Evolutionary conservation across 2,888 invertebrate genomes (phyloP), one percentile per base, ranked within the genome.

Genomic region (Eutolmus rufibarbis): DNA sequence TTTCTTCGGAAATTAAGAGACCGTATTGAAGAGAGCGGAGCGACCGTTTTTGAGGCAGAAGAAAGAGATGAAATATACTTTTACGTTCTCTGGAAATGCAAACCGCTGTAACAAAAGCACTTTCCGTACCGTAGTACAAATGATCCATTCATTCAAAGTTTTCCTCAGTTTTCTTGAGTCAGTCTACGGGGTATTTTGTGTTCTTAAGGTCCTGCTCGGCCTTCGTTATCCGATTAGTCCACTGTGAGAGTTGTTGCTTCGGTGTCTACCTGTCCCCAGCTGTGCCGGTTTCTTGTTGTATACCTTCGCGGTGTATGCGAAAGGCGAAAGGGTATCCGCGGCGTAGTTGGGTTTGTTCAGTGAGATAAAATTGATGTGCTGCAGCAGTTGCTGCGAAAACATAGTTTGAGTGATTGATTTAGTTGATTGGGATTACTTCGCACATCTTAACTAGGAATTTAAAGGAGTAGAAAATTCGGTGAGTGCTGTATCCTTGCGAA

Each of bases 121-220:
- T 16, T 23, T 8, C 0, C 40, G 12, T 43, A 37, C 40, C 23
- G 43, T 43, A 40, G 19, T 79, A 79, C 79, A 79, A 79, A 79
- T 40, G n/a, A 46, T 56, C 51, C 79, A 79, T 79, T 79, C 79
- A 79, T 79, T 51, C 31, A 79, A 79, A 16, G 28, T 51, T 79
- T 79, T 28, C 79, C 28, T 79, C 79, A 79, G 79, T 79, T 79
- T 51, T 31, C 51, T 56, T 28, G 14, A 51, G 79, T 16, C 51
- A 56, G 28, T 34, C 31, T 51, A 2, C 16, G 7, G 79, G 16
- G 46, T 12, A 31, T 28, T 28, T 51, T 79, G 51, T 56, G 79
- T 1, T 79, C 40, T 14, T 23, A 5, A 31, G n/a, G 16, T 78
- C 43, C 16, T 51, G 79, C 31, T 23, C 16, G 19, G 2, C 76